phyloP scores from a whole-genome alignment of 2,888 invertebrate genomes.

The Timema cristinae region DNA sequence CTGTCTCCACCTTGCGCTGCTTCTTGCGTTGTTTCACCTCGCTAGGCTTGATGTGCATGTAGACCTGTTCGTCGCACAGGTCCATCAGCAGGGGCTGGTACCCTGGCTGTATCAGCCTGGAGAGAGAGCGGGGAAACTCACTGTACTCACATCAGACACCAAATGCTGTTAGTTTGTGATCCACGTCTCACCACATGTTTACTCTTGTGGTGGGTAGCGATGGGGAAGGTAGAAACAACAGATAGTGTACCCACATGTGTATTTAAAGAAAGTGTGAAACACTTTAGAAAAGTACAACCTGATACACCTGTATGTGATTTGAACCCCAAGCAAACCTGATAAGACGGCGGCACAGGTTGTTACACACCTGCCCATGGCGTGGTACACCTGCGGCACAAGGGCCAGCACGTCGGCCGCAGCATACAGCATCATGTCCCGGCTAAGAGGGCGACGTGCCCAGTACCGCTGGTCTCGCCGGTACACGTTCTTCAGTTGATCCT shows the following conservation, averaged over 20 bases:
- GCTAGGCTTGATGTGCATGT: conserved; percentile 78
- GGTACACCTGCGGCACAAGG: conserved; percentile 77
- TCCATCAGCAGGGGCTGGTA: conserved; percentile 70
- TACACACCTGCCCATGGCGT: conserved; percentile 59
- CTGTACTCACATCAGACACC: conserved; percentile 30
- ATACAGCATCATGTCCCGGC: conserved; percentile 87
- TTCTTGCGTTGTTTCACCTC: conserved; percentile 84
- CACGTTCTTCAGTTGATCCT: conserved; percentile 82
- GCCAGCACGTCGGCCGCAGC: conserved; percentile 86
- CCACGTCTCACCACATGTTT: too few relatives aligned
- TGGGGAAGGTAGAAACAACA: too few relatives aligned
- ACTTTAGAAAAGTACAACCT: too few relatives aligned
- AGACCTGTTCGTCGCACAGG: conserved; percentile 79
- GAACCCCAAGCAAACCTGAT: neutral
- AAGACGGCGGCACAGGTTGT: neutral
- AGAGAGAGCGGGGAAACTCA: conserved; percentile 34
- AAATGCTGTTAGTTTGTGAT: neutral
- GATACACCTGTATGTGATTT: too few relatives aligned
- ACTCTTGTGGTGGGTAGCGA: too few relatives aligned
- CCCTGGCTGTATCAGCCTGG: conserved; percentile 65
- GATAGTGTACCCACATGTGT: too few relatives aligned
- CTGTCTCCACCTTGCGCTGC: conserved; percentile 85
- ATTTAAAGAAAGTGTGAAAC: too few relatives aligned
- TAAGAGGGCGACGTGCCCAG: conserved; percentile 85
- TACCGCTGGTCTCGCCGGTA: conserved; percentile 76